A percentile compares a stretch with the other conserved stretches of the same genome.
These are phyloP conservation scores for Rhaphigaster nebulosa DNA, from an alignment of 2,888 invertebrate genomes.

Conservation along the genomic window DNA sequence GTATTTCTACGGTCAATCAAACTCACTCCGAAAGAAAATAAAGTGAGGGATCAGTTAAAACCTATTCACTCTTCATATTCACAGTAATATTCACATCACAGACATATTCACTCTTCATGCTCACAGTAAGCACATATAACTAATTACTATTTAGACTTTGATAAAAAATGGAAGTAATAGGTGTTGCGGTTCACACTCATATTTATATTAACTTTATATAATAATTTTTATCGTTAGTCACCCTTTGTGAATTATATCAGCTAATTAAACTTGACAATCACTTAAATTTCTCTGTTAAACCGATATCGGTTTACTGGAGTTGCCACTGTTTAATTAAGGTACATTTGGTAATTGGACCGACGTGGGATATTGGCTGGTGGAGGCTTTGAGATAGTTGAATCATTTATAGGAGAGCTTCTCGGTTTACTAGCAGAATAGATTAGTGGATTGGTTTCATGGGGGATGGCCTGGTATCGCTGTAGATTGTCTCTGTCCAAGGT, in stretches of 20 bases:
- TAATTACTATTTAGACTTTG: too few relatives aligned
- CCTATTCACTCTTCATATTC: too few relatives aligned
- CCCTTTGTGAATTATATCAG: not conserved
- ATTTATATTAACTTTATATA: too few relatives aligned
- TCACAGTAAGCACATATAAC: too few relatives aligned
- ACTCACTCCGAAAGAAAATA: too few relatives aligned
- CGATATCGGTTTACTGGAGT: not conserved
- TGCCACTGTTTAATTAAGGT: slow-evolving; percentile 1
- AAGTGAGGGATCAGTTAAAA: too few relatives aligned
- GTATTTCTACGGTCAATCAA: too few relatives aligned
- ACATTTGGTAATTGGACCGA: not conserved
- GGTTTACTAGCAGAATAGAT: not conserved
- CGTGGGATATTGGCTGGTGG: not conserved
- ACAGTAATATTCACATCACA: too few relatives aligned
- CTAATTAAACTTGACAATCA: not conserved
- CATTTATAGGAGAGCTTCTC: not conserved
- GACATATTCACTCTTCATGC: too few relatives aligned
- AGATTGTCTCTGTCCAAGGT: not conserved
- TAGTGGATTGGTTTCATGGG: not conserved
- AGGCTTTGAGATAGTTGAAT: not conserved
- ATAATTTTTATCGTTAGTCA: too few relatives aligned
- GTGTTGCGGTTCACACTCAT: too few relatives aligned
- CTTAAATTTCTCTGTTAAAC: not conserved
- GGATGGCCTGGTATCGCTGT: not conserved
- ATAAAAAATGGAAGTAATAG: too few relatives aligned